Conservation (phyloP, 2,888 invertebrate genomes). For the Serripes groenlandicus region DNA sequence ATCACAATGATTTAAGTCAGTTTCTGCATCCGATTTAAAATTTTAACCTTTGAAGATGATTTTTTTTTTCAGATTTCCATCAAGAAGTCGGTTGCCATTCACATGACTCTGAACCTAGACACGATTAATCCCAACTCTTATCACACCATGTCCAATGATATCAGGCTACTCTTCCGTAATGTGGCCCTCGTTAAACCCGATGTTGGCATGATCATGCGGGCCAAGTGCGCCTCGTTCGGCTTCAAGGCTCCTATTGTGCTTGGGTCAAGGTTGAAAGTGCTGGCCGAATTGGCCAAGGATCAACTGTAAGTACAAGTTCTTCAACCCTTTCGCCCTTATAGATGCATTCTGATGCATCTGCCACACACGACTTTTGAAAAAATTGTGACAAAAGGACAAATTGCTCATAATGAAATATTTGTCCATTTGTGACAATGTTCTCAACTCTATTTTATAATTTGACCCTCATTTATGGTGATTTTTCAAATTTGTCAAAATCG, state of each 20-base stretch:
- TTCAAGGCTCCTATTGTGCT: slow-evolving; percentile 84
- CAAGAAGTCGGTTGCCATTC: slow-evolving; percentile 76
- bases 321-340: too few relatives aligned
- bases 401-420: too few relatives aligned
- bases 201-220: slow-evolving; percentile 81
- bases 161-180: slow-evolving; percentile 82
- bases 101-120: slow-evolving; percentile 80
- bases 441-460: too few relatives aligned
- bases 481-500: too few relatives aligned
- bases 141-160: slow-evolving; percentile 77
- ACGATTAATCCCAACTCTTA: slow-evolving; percentile 58
- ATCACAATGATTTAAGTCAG: too few relatives aligned
- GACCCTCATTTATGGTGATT: too few relatives aligned
- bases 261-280: slow-evolving; percentile 81
- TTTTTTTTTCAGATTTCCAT: slow-evolving; percentile 77
- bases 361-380: too few relatives aligned
- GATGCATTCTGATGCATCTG: too few relatives aligned
- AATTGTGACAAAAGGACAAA: too few relatives aligned
- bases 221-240: slow-evolving; percentile 84
- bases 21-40: too few relatives aligned
- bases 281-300: slow-evolving; percentile 84
- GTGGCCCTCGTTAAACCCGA: slow-evolving; percentile 84
- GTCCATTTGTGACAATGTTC: too few relatives aligned
- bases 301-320: slow-evolving; percentile 85
- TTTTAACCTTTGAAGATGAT: too few relatives aligned